These are phyloP conservation scores for Xestia ashworthii DNA, from an alignment of 2,888 invertebrate genomes.

Conservation along the genomic window DNA sequence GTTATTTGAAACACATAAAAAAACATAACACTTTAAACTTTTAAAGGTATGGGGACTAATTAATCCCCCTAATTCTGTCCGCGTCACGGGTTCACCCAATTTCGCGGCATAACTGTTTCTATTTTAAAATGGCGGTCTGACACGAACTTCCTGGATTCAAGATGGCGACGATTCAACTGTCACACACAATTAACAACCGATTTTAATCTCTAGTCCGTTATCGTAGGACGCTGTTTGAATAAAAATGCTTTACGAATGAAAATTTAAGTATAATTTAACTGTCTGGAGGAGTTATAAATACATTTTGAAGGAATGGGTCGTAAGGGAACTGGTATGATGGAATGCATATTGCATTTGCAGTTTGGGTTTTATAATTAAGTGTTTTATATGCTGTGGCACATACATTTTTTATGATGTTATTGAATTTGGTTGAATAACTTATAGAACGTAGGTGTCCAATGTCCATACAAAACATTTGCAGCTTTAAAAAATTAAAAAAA, in stretches of 20 bases:
- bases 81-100: slow-evolving; percentile 77
- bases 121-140: slow-evolving; percentile 82
- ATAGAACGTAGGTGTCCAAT: not conserved
- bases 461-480: not conserved
- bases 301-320: slow-evolving; percentile 49
- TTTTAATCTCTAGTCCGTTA: slow-evolving; percentile 71
- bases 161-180: slow-evolving; percentile 74
- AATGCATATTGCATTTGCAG: slow-evolving; percentile 54
- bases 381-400: slow-evolving; percentile 31
- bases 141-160: slow-evolving; percentile 82
- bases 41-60: slow-evolving; percentile 51
- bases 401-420: not conserved
- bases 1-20: slow-evolving; percentile 23
- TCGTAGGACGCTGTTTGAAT: slow-evolving; percentile 65
- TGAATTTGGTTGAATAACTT: not conserved
- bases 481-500: no score
- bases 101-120: slow-evolving; percentile 82
- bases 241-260: slow-evolving; percentile 62
- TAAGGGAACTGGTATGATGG: slow-evolving; percentile 47
- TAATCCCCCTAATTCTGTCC: slow-evolving; percentile 64
- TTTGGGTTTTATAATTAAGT: slow-evolving; percentile 40
- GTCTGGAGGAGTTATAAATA: slow-evolving; percentile 66
- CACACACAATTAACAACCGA: slow-evolving; percentile 70
- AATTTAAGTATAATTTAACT: slow-evolving; percentile 68
- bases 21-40: slow-evolving; percentile 39